phyloP scores from a whole-genome alignment of 2,797 vertebrate species.

The Catostomus latipinnis region DNA sequence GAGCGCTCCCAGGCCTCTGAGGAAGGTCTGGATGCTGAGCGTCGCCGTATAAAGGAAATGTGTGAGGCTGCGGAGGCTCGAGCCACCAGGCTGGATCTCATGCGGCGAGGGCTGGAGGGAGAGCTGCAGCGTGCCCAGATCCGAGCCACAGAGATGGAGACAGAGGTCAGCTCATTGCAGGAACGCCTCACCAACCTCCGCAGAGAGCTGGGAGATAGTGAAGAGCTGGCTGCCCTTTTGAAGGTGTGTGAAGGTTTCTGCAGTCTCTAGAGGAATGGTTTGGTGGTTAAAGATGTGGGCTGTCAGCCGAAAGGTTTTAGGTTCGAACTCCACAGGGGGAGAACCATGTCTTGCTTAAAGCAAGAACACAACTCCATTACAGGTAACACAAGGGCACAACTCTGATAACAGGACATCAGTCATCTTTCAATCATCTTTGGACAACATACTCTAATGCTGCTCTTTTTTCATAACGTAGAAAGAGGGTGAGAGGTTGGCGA shows the following conservation, averaged over 20 bases:
- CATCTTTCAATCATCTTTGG: conserved; percentile 6
- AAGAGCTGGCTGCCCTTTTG: conserved; percentile 69
- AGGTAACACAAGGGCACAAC: conserved; percentile 60
- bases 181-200: conserved; percentile 72
- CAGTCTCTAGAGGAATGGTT: neutral
- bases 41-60: conserved; percentile 73
- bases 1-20: conserved; percentile 67
- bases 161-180: conserved; percentile 70
- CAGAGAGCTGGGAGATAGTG: conserved; percentile 75
- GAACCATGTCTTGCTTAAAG: neutral
- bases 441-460: neutral
- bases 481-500: conserved; percentile 71
- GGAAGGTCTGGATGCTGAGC: conserved; percentile 69
- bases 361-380: too few relatives aligned
- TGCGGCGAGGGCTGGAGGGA: conserved; percentile 74
- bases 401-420: neutral
- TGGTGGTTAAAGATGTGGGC: neutral
- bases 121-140: conserved; percentile 78
- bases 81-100: conserved; percentile 73
- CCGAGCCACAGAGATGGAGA: conserved; percentile 72
- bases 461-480: conserved; percentile 52
- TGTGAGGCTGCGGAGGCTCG: conserved; percentile 75
- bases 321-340: too few relatives aligned
- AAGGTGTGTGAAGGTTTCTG: conserved; percentile 52
- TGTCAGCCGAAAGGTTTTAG: too few relatives aligned